A percentile compares a stretch with the other conserved stretches of the same genome.
Conservation (phyloP, 2,888 invertebrate genomes). For the Cephus spinipes region DNA sequence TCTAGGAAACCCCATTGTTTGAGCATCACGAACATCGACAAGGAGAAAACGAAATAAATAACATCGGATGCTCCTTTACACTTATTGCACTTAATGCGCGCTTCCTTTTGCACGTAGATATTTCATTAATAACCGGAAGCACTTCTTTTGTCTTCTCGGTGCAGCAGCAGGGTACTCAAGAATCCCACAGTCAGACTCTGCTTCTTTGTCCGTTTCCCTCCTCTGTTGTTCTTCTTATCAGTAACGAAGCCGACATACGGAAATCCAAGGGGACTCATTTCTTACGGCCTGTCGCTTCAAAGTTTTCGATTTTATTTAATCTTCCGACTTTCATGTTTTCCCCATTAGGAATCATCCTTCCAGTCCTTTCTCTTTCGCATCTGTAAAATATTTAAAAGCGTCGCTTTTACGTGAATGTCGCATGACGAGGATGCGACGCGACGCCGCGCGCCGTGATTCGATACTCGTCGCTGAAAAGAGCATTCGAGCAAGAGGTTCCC, state of each 20-base stretch:
- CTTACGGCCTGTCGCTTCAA: too few species aligned
- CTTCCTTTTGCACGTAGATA: constrained; percentile 55
- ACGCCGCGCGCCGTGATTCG: not conserved
- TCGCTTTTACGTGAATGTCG: constrained; percentile 6
- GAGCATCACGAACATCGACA: too few species aligned
- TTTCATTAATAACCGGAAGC: constrained; percentile 61
- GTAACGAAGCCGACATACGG: too few species aligned
- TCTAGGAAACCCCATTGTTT: too few species aligned
- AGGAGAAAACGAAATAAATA: too few species aligned
- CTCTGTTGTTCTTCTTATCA: not conserved
- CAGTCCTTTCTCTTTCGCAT: constrained; percentile 26
- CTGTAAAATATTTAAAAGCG: constrained; percentile 30
- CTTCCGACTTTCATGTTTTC: not conserved
- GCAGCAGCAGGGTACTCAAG: not conserved
- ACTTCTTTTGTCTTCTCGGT: constrained; percentile 47
- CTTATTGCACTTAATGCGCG: constrained; percentile 41
- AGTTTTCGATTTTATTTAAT: not conserved
- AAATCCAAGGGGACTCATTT: too few species aligned
- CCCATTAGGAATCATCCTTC: not conserved
- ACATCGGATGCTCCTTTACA: too few species aligned
- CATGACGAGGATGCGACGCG: not conserved
- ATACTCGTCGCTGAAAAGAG: too few species aligned
- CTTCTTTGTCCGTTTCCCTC: constrained; percentile 15
- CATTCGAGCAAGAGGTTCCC: too few species aligned
- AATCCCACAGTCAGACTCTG: not conserved